A percentile compares a stretch with the other conserved stretches of the same genome.
phyloP scores from a whole-genome alignment of 2,113 vertebrate species.

The Dipodomys spectabilis region DNA sequence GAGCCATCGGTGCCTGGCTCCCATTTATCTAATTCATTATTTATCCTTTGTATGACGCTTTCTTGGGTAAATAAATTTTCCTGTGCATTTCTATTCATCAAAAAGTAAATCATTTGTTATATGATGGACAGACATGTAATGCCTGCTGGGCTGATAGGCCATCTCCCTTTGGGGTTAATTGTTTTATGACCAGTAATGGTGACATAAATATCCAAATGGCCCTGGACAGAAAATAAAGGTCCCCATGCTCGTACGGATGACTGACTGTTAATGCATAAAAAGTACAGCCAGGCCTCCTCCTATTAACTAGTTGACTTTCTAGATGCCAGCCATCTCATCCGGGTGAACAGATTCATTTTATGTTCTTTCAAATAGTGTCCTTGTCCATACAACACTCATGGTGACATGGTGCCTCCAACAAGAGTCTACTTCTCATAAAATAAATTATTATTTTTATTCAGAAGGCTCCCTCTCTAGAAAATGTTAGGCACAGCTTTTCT shows the following conservation, averaged over 20 bases:
- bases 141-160: no score
- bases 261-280: constrained; percentile 6
- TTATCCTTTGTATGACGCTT: neutral
- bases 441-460: constrained; percentile 8
- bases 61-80: neutral
- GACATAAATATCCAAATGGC: no score
- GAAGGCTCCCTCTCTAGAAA: neutral
- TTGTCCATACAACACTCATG: constrained; percentile 40
- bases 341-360: neutral
- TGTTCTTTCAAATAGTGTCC: neutral
- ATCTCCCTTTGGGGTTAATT: no score
- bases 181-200: no score
- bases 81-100: neutral
- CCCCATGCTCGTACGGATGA: neutral
- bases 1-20: neutral
- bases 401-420: neutral
- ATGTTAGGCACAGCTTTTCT: neutral
- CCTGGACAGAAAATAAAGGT: no score
- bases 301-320: constrained; percentile 20
- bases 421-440: constrained; percentile 54
- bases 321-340: neutral
- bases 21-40: neutral
- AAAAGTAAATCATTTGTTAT: no score
- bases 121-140: no score
- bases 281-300: neutral